Evolutionary conservation across 2,888 invertebrate genomes (phyloP).

Genomic region (Cephus sareptanus): DNA sequence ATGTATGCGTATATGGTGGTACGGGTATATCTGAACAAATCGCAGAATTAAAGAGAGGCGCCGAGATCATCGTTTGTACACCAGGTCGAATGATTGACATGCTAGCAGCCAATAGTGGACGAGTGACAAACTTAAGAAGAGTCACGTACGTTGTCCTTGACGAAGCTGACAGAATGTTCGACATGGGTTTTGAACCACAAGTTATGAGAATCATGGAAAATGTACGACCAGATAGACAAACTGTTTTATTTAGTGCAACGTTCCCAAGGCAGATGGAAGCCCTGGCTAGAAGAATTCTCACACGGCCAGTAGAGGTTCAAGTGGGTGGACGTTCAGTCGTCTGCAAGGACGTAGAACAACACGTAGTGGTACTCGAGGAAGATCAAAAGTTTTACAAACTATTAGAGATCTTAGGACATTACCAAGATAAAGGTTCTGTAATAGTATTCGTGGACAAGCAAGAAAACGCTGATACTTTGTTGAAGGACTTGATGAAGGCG

Average conservation of each 20-base stretch:
- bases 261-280: slow-evolving; percentile 99
- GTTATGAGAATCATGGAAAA: slow-evolving; percentile 98
- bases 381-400: slow-evolving; percentile 98
- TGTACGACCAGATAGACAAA: slow-evolving; percentile 95
- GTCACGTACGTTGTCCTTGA: slow-evolving; percentile 98
- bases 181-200: slow-evolving; percentile 99
- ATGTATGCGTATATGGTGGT: slow-evolving; percentile 98
- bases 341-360: slow-evolving; percentile 97
- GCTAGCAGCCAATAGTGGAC: slow-evolving; percentile 97
- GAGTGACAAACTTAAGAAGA: slow-evolving; percentile 96
- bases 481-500: slow-evolving; percentile 95
- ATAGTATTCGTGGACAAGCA: slow-evolving; percentile 99
- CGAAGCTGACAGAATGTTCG: slow-evolving; percentile 99
- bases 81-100: slow-evolving; percentile 99
- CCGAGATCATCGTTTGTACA: slow-evolving; percentile 98
- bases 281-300: slow-evolving; percentile 90
- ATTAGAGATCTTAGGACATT: slow-evolving; percentile 94
- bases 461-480: slow-evolving; percentile 92
- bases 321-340: slow-evolving; percentile 97
- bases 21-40: slow-evolving; percentile 97
- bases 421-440: slow-evolving; percentile 91
- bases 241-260: slow-evolving; percentile 98
- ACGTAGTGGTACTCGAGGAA: slow-evolving; percentile 93
- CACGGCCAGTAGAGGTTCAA: slow-evolving; percentile 96
- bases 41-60: slow-evolving; percentile 95